Evolutionary conservation across 2,113 vertebrate genomes (phyloP).

Genomic region (Lathamus discolor): DNA sequence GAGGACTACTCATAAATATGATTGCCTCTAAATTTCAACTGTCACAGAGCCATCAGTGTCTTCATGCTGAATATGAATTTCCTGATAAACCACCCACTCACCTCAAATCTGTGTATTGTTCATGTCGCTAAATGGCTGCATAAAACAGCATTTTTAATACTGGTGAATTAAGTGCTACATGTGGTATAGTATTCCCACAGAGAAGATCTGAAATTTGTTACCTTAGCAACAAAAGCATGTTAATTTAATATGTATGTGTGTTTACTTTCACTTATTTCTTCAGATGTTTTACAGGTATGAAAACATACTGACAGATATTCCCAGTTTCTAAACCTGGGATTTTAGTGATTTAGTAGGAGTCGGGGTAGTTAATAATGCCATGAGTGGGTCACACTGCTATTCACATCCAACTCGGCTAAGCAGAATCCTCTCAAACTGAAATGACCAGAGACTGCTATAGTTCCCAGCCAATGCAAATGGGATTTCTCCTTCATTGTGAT

Average conservation of each 20-base stretch:
- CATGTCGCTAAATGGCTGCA: not conserved
- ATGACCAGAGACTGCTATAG: not conserved
- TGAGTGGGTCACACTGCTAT: not conserved
- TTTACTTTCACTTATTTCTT: conserved; percentile 23
- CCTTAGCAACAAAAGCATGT: conserved; percentile 40
- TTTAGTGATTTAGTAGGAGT: not conserved
- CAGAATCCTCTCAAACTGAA: not conserved
- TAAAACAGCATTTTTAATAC: conserved; percentile 3
- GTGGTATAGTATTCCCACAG: not conserved
- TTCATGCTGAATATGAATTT: not conserved
- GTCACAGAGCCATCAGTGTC: not conserved
- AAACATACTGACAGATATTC: not conserved
- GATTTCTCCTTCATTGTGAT: not conserved
- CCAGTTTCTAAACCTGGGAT: not conserved
- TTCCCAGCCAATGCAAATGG: not conserved
- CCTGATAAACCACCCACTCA: conserved; percentile 4
- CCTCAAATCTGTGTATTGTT: not conserved
- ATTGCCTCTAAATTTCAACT: conserved; percentile 5
- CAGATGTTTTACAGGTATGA: not conserved
- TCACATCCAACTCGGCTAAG: not conserved
- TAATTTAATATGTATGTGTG: not conserved
- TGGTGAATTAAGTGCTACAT: not conserved
- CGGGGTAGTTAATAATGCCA: not conserved
- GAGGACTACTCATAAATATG: not conserved
- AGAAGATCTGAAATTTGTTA: conserved; percentile 31